These are phyloP conservation scores for Chromoteleia sp. DNA, from an alignment of 2,888 invertebrate genomes.

Conservation along the genomic window DNA sequence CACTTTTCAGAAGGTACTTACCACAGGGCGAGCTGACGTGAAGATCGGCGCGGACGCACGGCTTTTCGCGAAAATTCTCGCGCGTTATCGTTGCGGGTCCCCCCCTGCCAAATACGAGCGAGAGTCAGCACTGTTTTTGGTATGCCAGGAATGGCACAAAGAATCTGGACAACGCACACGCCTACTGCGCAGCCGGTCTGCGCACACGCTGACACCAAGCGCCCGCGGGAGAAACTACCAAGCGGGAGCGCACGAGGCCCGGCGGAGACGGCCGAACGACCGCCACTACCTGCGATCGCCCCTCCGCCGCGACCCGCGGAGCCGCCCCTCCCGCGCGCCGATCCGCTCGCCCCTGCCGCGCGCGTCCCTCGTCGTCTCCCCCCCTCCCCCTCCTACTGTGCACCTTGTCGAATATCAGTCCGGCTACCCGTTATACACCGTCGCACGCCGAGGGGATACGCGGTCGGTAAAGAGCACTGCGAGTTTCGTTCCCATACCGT, in stretches of 20 bases:
- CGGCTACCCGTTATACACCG: constrained; percentile 73
- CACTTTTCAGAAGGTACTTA: constrained; percentile 85
- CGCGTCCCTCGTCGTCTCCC: constrained; percentile 13
- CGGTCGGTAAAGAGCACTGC: constrained; percentile 28
- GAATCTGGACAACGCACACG: constrained; percentile 97
- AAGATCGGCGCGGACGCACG: constrained; percentile 78
- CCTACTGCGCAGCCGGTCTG: constrained; percentile 92
- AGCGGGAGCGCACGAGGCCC: constrained; percentile 75
- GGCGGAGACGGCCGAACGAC: constrained; percentile 75
- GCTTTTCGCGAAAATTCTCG: constrained; percentile 82
- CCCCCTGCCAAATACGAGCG: constrained; percentile 84
- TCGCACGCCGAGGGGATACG: constrained; percentile 33
- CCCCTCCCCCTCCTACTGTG: constrained; percentile 26
- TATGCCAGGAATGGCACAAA: constrained; percentile 99
- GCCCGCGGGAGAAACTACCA: constrained; percentile 86
- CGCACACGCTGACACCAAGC: constrained; percentile 91
- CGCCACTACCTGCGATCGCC: constrained; percentile 66
- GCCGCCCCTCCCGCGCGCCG: constrained; percentile 35
- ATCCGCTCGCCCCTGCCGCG: constrained; percentile 6
- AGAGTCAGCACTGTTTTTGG: constrained; percentile 87
- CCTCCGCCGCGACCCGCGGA: constrained; percentile 15
- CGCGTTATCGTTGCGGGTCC: constrained; percentile 80
- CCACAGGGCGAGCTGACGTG: constrained; percentile 88
- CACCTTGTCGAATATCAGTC: constrained; percentile 73
- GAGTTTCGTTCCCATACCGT: neutral